Evolutionary conservation across 2,113 vertebrate genomes (phyloP).

Genomic region (Takifugu bimaculatus): DNA sequence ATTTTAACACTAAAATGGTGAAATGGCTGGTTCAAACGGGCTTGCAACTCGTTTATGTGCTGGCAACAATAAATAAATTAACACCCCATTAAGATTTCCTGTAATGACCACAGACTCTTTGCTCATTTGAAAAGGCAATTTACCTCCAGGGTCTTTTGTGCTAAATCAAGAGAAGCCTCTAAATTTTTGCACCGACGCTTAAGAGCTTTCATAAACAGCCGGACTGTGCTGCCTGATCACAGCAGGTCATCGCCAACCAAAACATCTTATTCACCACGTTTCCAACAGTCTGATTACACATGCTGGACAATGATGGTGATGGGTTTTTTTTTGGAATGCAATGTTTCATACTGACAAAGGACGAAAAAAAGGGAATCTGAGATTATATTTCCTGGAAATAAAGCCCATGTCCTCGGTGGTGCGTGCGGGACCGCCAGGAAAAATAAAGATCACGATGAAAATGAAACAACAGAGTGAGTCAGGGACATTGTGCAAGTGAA

Average conservation of each 20-base stretch:
- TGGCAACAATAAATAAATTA: conserved; percentile 28
- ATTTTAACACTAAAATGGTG: no score
- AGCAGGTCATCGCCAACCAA: conserved; percentile 15
- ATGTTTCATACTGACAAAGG: no score
- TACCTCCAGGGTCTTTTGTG: conserved; percentile 37
- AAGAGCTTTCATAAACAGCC: conserved; percentile 42
- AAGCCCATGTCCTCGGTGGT: no score
- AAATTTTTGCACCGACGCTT: conserved; percentile 21
- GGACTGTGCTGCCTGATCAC: conserved; percentile 27
- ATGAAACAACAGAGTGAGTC: not conserved
- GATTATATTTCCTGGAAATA: no score
- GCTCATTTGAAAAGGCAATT: conserved; percentile 35
- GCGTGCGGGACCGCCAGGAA: no score
- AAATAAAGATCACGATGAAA: not conserved
- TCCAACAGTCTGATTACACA: not conserved
- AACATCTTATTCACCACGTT: conserved; percentile 4
- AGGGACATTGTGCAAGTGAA: not conserved
- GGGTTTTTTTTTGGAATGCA: not conserved
- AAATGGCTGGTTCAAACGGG: conserved; percentile 5
- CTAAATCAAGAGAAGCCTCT: conserved; percentile 44
- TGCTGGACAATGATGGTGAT: not conserved
- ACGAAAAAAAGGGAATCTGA: no score
- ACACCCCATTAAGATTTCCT: conserved; percentile 30
- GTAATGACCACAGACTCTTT: conserved; percentile 41
- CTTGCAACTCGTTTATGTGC: not conserved